A percentile compares a stretch with the other conserved stretches of the same genome.
phyloP scores from a whole-genome alignment of 2,113 vertebrate species.

The Lynx canadensis region DNA sequence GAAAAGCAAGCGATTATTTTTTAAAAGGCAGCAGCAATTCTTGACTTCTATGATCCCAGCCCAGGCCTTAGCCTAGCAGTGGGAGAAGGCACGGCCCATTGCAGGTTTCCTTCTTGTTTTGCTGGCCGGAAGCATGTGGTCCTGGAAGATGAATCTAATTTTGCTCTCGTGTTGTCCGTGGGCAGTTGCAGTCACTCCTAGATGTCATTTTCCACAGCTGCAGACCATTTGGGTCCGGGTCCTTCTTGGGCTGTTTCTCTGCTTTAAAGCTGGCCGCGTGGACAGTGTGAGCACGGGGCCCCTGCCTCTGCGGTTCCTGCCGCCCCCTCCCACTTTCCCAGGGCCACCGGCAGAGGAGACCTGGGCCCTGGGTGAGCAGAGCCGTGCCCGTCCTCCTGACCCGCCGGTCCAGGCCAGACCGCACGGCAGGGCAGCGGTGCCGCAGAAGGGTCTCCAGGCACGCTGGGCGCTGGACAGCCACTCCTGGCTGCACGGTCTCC shows the following conservation, averaged over 20 bases:
- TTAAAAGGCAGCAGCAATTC: not conserved
- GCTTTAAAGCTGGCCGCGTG: not conserved
- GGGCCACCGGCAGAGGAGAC: not conserved
- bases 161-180: not conserved
- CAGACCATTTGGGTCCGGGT: not conserved
- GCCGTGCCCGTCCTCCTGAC: fast-evolving
- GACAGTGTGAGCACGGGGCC: not conserved
- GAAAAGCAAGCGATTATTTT: not conserved
- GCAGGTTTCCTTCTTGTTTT: not conserved
- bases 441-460: not conserved
- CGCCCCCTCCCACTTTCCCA: not conserved
- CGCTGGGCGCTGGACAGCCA: no score
- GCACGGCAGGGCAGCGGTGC: fast-evolving
- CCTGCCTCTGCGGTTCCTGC: not conserved
- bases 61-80: not conserved
- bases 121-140: not conserved
- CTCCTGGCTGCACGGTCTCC: not conserved
- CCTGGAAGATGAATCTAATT: not conserved
- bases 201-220: not conserved
- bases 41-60: not conserved
- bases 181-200: not conserved
- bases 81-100: not conserved
- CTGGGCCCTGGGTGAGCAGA: not conserved
- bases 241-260: not conserved
- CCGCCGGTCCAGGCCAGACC: no score